Evolutionary conservation across 1,140 invertebrate species (phyloP), one percentile per base, ranked within the genome.

Genomic region (Zeugodacus cucurbitae): DNA sequence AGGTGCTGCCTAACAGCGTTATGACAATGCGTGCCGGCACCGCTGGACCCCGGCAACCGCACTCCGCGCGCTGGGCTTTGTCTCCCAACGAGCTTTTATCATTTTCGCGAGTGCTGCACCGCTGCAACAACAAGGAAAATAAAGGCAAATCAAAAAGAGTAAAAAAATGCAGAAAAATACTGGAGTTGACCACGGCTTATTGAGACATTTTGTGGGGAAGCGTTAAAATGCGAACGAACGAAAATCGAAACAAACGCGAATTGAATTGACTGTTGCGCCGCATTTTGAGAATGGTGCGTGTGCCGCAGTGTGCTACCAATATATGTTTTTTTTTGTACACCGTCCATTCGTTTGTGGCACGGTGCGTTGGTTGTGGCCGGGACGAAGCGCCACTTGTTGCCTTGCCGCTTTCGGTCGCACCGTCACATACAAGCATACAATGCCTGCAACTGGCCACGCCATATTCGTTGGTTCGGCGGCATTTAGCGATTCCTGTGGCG

Each of bases 401-500:
- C 74, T 90, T 89, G 74, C n/a, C 74, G 74, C 74, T 82, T 48
- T 44, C 89, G 90, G 89, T 17, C 14, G 48, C 26, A 22, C n/a
- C n/a, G 58, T 4, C 10, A 54, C 48, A 54, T 54, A 54, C 48
- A 54, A 54, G 26, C 4, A 26, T 17, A 62, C 58, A 62, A 62
- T 89, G 91, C 89, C 89, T 89, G 90, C 91, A 91, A 91, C 90
- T 90, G 92, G 91, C 74, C 74, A 82, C n/a, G 37, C 41, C 74
- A 48, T 82, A 82, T 82, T 82, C 34, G 67, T n/a, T 26, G 64
- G 26, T 10, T 48, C 29, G n/a, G 74, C 74, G 91, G 91, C 91
- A 92, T 92, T 91, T 91, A 92, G 91, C 91, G 92, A 91, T 92
- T 92, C 92, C 91, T 91, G 91, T 85, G 87, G 87, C 57, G 37